Evolutionary conservation across 2,888 invertebrate species (phyloP), one percentile per base, ranked within the genome.

Genomic region (Ophioninae sp.): DNA sequence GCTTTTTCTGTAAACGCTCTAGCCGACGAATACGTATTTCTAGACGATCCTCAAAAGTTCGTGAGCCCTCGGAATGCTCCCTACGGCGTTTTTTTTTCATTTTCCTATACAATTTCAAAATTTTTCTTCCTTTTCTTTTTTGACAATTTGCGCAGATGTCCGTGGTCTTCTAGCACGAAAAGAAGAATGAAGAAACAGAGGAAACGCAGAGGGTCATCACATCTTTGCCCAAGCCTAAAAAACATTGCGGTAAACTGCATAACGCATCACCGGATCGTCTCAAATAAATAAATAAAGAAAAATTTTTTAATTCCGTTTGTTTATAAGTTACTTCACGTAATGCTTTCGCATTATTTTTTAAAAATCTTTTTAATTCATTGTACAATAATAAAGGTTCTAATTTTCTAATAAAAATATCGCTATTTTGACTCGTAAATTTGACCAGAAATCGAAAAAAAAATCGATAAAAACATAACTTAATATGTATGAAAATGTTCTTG

Each of bases 401-500:
- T 68, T 68, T 51, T 68, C 23, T 44, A 41, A 41, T 5, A 20
- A n/a, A 41, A 39, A 68, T 44, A 44, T 44, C 68, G 44, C 44
- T 68, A 68, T 41, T 44, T 51, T 68, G 51, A 65, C 65, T 65
- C 39, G 23, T 23, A 39, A 39, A 37, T 39, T n/a, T 65, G 37
- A 68, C 68, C 44, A 68, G 51, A 68, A 44, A 68, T 68, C 51
- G 23, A 23, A 61, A 68, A 8, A 68, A 44, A 44, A 68, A 41
- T 20, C 8, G 20, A 68, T n/a, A 41, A 44, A 68, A 68, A 13
- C 41, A 22, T 20, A 61, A 61, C 61, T 61, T 61, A 61, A 23
- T 61, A 61, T 9, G 23, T 8, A 61, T 23, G 22, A 61, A 23
- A 61, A 61, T 61, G n/a, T 61, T 61, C 30, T 61, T 61, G 61